Percentiles rank a stretch among this genome's conserved stretches.
Conservation (phyloP, 2,888 invertebrate genomes). For the Hirtodrosophila trivittata region DNA sequence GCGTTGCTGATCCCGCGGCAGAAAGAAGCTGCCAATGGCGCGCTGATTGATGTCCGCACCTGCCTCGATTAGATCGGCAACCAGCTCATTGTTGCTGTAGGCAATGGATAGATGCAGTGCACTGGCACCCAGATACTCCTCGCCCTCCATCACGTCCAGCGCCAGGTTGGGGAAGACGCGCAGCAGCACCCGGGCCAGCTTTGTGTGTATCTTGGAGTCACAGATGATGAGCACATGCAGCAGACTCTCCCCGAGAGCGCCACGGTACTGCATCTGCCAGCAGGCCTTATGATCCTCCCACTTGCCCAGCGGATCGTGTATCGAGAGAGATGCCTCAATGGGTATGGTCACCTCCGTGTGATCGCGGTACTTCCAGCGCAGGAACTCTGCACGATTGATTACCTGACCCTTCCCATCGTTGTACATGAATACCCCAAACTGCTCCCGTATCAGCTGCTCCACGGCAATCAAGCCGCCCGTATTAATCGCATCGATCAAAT, state of each 20-base stretch:
- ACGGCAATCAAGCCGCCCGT: conserved; percentile 92
- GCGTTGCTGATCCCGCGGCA: conserved; percentile 96
- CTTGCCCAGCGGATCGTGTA: conserved; percentile 93
- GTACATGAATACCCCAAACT: conserved; percentile 95
- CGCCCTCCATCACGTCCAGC: conserved; percentile 97
- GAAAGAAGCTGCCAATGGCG: conserved; percentile 97
- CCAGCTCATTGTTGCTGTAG: conserved; percentile 97
- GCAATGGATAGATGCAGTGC: conserved; percentile 98
- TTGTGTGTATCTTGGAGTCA: conserved; percentile 90
- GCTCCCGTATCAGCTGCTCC: conserved; percentile 92
- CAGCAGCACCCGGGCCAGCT: conserved; percentile 93
- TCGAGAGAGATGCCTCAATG: conserved; percentile 92
- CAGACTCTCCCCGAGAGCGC: conserved; percentile 96
- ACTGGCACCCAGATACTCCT: conserved; percentile 98
- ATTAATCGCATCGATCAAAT: conserved; percentile 93
- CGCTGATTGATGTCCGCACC: conserved; percentile 96
- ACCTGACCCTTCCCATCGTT: conserved; percentile 92
- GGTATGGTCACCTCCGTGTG: conserved; percentile 93
- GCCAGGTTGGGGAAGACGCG: conserved; percentile 96
- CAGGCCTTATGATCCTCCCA: conserved; percentile 97
- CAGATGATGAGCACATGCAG: conserved; percentile 97
- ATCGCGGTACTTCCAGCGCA: conserved; percentile 95
- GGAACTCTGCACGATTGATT: conserved; percentile 94
- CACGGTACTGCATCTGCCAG: conserved; percentile 98
- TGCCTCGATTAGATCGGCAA: conserved; percentile 95